Conservation (phyloP, 2,113 vertebrate genomes). For the Typhlomys cinereus region DNA sequence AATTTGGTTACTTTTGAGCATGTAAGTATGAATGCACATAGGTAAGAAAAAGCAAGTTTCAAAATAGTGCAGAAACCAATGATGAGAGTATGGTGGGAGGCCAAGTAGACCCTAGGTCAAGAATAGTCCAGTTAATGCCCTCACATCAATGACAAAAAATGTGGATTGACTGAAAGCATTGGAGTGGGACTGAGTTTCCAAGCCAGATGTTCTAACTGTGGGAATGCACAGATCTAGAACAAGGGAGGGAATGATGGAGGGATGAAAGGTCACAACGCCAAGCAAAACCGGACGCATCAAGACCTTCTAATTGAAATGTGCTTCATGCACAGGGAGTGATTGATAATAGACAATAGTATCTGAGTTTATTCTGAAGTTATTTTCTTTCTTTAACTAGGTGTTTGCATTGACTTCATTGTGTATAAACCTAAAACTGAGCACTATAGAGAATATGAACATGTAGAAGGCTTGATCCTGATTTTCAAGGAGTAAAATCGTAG, state of each 20-base stretch:
- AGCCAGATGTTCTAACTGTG: neutral
- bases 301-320: neutral
- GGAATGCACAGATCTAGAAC: too few species aligned
- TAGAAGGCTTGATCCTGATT: neutral
- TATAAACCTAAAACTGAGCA: neutral
- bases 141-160: neutral
- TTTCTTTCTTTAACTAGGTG: slow-evolving; percentile 18
- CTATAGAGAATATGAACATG: neutral
- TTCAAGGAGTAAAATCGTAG: neutral
- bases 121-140: neutral
- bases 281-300: neutral
- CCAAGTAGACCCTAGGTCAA: neutral
- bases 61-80: neutral
- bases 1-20: neutral
- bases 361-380: slow-evolving; percentile 33
- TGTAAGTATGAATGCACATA: too few species aligned
- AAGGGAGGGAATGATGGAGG: neutral
- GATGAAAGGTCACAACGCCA: neutral
- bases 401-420: neutral
- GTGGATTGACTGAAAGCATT: neutral
- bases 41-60: neutral
- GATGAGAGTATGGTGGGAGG: neutral
- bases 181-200: neutral
- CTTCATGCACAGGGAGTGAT: neutral
- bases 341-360: neutral